A percentile compares a stretch with the other conserved stretches of the same genome.
Conservation (phyloP, 2,888 invertebrate species). For the Blomia tropicalis region DNA sequence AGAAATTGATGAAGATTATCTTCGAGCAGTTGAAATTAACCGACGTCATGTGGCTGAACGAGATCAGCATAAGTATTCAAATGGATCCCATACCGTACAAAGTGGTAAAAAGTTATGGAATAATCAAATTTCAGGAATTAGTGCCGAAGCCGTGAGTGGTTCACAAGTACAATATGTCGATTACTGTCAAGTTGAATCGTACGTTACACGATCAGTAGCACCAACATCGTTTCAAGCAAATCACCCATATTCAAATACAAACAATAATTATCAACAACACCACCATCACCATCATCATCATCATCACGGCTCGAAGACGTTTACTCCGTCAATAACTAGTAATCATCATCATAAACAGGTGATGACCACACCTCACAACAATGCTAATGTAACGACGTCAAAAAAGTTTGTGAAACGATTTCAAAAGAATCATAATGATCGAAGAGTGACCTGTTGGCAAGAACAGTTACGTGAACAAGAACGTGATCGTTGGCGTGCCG, state of each 20-base stretch:
- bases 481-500: background rate
- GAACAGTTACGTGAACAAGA: background rate
- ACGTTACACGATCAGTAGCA: conserved; percentile 4
- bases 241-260: background rate
- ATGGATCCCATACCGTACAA: no score
- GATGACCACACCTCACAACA: background rate
- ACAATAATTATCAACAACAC: background rate
- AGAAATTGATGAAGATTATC: background rate
- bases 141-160: background rate
- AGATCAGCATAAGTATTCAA: background rate
- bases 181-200: background rate
- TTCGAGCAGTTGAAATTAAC: background rate
- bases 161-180: background rate
- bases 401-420: background rate
- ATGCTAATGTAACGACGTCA: background rate
- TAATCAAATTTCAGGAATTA: background rate
- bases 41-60: background rate
- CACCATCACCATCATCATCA: no score
- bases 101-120: background rate
- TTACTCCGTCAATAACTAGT: no score
- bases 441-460: background rate
- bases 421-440: background rate
- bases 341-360: background rate
- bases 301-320: background rate
- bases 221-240: background rate